phyloP scores from a whole-genome alignment of 2,888 invertebrate genomes.

The Alitta virens region DNA sequence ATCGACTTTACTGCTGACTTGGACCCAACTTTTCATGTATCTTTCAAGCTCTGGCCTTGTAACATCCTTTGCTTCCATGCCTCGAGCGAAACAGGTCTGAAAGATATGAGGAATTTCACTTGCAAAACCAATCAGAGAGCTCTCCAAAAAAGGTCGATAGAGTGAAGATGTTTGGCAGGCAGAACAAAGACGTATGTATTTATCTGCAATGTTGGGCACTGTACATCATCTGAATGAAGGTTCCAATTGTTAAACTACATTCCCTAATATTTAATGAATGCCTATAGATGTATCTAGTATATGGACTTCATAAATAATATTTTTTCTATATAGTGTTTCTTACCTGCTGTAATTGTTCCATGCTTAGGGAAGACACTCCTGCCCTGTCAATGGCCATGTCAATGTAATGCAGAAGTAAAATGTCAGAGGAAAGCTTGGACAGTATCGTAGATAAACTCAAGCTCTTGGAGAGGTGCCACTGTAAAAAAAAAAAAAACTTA shows the following conservation, averaged over 20 bases:
- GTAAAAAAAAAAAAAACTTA: constrained; percentile 1
- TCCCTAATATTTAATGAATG: no score
- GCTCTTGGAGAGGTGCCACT: constrained; percentile 36
- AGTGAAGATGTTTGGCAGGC: no score
- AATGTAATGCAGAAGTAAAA: constrained; percentile 67
- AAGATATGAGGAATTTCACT: no score
- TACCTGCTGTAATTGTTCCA: background rate
- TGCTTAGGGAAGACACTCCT: background rate
- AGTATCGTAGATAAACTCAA: constrained; percentile 31
- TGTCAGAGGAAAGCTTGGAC: constrained; percentile 55
- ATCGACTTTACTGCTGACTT: background rate
- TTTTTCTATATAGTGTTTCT: no score
- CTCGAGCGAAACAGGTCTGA: constrained; percentile 8
- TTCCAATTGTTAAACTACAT: no score
- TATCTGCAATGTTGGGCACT: no score
- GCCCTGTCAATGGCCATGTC: background rate
- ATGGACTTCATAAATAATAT: no score
- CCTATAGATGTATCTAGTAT: no score
- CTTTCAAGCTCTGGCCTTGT: background rate
- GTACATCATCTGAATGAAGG: no score
- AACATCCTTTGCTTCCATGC: background rate
- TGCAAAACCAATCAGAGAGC: no score
- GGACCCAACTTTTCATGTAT: background rate
- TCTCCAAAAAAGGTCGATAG: no score
- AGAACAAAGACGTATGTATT: no score